Conservation (phyloP, 2,888 invertebrate species). For the Branchipolynoe longqiensis region DNA sequence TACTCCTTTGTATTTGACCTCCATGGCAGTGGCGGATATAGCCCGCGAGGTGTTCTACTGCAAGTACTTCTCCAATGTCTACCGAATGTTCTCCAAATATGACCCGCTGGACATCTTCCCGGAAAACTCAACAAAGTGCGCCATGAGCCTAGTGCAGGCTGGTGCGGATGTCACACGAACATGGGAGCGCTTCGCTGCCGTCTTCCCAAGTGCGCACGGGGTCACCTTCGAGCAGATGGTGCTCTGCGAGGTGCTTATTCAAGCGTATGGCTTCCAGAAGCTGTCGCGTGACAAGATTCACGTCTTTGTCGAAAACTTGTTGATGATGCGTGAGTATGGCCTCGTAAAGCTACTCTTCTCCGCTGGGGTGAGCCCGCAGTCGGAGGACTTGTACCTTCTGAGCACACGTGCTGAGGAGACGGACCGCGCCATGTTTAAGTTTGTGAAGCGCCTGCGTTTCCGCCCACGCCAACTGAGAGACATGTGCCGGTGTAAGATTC, state of each 20-base stretch:
- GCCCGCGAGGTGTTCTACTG: conserved; percentile 61
- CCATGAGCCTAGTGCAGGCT: conserved; percentile 65
- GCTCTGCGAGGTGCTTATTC: conserved; percentile 66
- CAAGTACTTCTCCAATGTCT: conserved; percentile 68
- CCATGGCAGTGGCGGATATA: conserved; percentile 61
- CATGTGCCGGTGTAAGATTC: conserved; percentile 62
- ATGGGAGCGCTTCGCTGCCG: conserved; percentile 64
- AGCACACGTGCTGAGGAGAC: conserved; percentile 59
- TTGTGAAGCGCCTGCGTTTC: conserved; percentile 60
- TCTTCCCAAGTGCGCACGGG: conserved; percentile 62
- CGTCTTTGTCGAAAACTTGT: conserved; percentile 59
- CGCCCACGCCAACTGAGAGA: conserved; percentile 64
- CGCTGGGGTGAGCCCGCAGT: conserved; percentile 65
- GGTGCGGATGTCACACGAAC: conserved; percentile 63
- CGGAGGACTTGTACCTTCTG: conserved; percentile 62
- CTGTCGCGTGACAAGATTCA: conserved; percentile 54
- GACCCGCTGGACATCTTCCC: conserved; percentile 61
- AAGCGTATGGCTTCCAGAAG: conserved; percentile 64
- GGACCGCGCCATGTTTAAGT: conserved; percentile 62
- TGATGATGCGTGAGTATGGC: conserved; percentile 62
- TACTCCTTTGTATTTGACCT: conserved; percentile 63
- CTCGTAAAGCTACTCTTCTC: conserved; percentile 66
- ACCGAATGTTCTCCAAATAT: conserved; percentile 64
- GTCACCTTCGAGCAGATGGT: conserved; percentile 67
- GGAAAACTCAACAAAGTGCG: conserved; percentile 65